Base-by-base conservation (phyloP, 2,797 vertebrate genomes). In the Vespertilio murinus region DNA sequence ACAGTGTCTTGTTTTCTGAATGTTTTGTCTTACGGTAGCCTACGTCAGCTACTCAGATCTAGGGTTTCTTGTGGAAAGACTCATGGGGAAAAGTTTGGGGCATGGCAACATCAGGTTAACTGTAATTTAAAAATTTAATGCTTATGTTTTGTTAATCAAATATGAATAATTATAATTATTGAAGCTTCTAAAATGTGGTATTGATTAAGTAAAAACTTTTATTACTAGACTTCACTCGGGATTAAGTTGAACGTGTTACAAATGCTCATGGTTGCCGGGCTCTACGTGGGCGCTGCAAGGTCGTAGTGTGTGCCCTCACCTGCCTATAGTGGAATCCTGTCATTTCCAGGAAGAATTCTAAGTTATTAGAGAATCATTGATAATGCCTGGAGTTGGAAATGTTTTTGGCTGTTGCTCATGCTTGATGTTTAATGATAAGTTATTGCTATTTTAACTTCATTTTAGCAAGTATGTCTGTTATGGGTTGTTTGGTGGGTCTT, bases 361-460 rank as follows among this genome's bases (percentile, higher is more conserved):
- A 12, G 22, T 82, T 56, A 59, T 49, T 10, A 33, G 52, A 87
- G 77, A 33, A 65, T 83, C 38, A 59, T 12, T 20, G 88, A n/a
- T 78, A 56, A 30, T 59, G 33, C 17, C 54, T 83, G 71, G 45
- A 73, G 64, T 16, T 88, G 12, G 77, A 47, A 77, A 65, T 56
- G 25, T 30, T 84, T 64, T 71, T 84, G n/a, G 22, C 10, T 88
- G 20, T 18, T 71, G 42, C 30, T 90, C 35, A 11, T 80, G 30
- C 38, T 81, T 93, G 22, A 33, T 23, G 54, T 77, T 71, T 40
- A 83, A 40, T 83, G 56, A 80, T 91, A 45, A 73, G 73, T 75
- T 86, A 52, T 42, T 71, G 71, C 33, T 88, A n/a, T 81, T 89
- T 90, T 61, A 88, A 74, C 71, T 79, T 91, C 3, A 80, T 74